A percentile compares a stretch with the other conserved stretches of the same genome.
Conservation (phyloP, 2,113 vertebrate genomes). For the Malurus cyaneus region DNA sequence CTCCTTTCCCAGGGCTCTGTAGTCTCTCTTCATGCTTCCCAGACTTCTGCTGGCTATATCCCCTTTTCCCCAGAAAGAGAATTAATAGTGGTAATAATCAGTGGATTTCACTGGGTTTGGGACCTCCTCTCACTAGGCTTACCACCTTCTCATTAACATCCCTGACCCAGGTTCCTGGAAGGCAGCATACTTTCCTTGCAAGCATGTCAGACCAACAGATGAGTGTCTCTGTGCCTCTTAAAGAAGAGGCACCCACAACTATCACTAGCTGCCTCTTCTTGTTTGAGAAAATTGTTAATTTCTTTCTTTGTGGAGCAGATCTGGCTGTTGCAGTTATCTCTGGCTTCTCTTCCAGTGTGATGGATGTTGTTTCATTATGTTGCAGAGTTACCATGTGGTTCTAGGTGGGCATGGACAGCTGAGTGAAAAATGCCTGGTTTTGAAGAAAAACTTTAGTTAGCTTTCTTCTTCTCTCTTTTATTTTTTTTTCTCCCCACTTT, state of each 20-base stretch:
- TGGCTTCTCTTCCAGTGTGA: background rate
- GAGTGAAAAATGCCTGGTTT: background rate
- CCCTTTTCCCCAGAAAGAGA: background rate
- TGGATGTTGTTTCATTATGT: background rate
- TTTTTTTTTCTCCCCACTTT: background rate
- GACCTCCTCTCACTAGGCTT: background rate
- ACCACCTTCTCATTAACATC: background rate
- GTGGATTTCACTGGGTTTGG: background rate
- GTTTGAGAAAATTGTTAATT: background rate
- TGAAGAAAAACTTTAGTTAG: background rate
- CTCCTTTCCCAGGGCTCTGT: background rate
- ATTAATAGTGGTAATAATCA: background rate
- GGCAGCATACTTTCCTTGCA: background rate
- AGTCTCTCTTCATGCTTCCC: background rate
- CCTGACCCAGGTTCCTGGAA: fast-evolving
- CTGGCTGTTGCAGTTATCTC: background rate
- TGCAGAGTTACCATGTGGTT: background rate
- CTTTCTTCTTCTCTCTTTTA: background rate
- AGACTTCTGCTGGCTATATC: background rate
- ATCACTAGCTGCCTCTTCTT: background rate
- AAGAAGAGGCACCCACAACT: background rate
- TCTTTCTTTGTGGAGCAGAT: background rate
- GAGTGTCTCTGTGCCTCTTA: background rate
- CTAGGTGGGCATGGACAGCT: background rate
- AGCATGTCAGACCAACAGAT: background rate